Percentiles rank a stretch among this genome's conserved stretches.
Evolutionary conservation across 2,888 invertebrate species (phyloP).

Genomic region (Tenthredo scrophulariae): DNA sequence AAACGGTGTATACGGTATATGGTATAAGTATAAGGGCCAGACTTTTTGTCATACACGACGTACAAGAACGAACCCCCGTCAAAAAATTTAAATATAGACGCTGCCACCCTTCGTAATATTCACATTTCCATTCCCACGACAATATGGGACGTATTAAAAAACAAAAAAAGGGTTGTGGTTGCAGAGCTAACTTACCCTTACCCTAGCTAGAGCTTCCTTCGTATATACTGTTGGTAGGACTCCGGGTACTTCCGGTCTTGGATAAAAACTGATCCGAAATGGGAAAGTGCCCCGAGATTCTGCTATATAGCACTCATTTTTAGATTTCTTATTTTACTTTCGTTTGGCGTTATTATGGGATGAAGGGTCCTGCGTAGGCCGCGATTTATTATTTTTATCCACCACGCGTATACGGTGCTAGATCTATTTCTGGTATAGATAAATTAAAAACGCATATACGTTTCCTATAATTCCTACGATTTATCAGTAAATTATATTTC

Average conservation of each 20-base stretch:
- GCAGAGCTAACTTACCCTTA: constrained; percentile 53
- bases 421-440: not conserved
- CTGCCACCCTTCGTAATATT: constrained; percentile 61
- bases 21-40: constrained; percentile 1
- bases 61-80: constrained; percentile 28
- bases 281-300: constrained; percentile 49
- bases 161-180: constrained; percentile 71
- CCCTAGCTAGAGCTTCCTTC: constrained; percentile 42
- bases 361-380: not conserved
- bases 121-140: constrained; percentile 72
- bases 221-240: constrained; percentile 50
- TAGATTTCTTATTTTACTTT: constrained; percentile 43
- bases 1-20: not conserved
- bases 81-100: constrained; percentile 70
- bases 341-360: not conserved
- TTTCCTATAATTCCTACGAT: not conserved
- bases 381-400: constrained; percentile 30
- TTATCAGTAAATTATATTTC: not conserved
- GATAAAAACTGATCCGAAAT: constrained; percentile 62
- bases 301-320: not conserved
- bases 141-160: constrained; percentile 69
- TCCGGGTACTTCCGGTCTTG: constrained; percentile 66
- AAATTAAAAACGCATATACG: not conserved
- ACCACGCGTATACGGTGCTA: not conserved
- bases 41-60: not conserved